phyloP scores from a whole-genome alignment of 1,140 invertebrate species.

The Platorchestia sp. region DNA sequence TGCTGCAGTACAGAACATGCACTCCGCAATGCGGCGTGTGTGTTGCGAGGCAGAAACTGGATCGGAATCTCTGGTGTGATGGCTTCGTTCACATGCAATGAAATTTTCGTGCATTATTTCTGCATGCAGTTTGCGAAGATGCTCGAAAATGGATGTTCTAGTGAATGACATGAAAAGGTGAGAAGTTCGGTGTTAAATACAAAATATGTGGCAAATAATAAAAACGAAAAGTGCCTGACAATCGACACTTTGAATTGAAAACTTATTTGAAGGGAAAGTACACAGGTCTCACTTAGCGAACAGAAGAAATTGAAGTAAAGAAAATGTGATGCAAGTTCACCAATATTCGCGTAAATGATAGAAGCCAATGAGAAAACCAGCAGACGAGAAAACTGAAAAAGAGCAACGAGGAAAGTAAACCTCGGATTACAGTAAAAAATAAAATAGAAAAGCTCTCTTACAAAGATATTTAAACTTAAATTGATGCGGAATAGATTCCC shows the following conservation, averaged over 20 bases:
- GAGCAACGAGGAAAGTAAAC: neutral
- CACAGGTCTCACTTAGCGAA: neutral
- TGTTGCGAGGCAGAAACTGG: neutral
- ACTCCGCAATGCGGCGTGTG: neutral
- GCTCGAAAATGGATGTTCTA: neutral
- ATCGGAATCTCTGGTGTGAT: neutral
- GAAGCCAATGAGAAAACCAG: neutral
- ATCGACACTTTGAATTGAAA: neutral
- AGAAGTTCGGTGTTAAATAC: neutral
- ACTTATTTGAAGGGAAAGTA: neutral
- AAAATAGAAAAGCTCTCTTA: neutral
- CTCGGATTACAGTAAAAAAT: neutral
- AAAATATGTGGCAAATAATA: neutral
- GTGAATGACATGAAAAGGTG: constrained; percentile 20
- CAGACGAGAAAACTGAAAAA: neutral
- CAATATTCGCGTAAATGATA: neutral
- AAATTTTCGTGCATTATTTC: neutral
- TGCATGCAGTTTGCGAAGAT: neutral
- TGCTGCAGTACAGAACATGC: neutral
- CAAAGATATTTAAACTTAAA: neutral
- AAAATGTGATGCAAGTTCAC: neutral
- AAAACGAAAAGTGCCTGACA: neutral
- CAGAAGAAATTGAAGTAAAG: neutral
- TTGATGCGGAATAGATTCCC: neutral
- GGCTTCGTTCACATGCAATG: neutral